These are phyloP conservation scores for Cynopterus sphinx DNA, from an alignment of 2,797 vertebrate genomes.

Conservation along the genomic window DNA sequence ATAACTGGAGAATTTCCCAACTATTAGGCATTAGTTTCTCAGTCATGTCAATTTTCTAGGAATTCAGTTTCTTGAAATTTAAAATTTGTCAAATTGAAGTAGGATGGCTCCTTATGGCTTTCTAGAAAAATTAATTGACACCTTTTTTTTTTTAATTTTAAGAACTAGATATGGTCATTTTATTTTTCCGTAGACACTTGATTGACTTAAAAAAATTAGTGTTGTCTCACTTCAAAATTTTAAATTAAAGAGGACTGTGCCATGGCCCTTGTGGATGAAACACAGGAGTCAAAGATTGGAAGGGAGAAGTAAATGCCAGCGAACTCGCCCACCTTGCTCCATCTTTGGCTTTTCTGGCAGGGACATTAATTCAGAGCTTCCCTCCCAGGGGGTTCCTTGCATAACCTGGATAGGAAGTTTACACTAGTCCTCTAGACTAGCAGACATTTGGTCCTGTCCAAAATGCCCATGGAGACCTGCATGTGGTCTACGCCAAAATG, in stretches of 20 bases:
- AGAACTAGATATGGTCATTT: neutral
- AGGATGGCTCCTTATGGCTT: neutral
- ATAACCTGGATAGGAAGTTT: neutral
- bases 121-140: neutral
- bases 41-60: neutral
- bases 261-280: neutral
- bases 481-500: no score
- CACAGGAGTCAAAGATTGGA: neutral
- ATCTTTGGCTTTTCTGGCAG: neutral
- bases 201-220: neutral
- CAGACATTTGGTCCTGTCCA: no score
- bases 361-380: neutral
- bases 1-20: neutral
- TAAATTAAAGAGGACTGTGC: neutral
- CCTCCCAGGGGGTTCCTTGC: neutral
- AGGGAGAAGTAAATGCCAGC: neutral
- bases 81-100: neutral
- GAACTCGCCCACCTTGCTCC: neutral
- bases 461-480: no score
- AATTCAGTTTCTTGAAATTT: neutral
- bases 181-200: neutral
- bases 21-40: neutral
- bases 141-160: neutral
- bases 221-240: fast-evolving
- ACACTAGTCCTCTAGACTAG: no score